Conservation (phyloP, 2,113 vertebrate genomes). For the Anhinga rufa region DNA sequence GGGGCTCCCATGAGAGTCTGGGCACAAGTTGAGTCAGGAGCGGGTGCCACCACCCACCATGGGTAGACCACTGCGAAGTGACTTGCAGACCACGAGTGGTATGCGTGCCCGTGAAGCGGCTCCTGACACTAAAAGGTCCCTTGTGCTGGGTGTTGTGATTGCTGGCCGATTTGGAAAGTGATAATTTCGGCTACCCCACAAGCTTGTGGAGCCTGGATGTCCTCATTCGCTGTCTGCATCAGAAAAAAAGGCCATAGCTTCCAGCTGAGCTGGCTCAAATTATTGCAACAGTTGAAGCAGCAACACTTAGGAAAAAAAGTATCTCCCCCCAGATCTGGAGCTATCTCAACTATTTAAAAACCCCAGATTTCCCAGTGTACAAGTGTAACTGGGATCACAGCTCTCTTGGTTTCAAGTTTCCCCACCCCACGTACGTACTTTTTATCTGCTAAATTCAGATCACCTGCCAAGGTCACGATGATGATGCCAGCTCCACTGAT, state of each 20-base stretch:
- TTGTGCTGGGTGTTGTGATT: not conserved
- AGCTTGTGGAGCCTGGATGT: not conserved
- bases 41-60: not conserved
- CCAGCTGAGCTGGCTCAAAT: not conserved
- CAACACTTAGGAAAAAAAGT: rapidly evolving
- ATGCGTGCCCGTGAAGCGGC: not conserved
- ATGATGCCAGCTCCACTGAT: not conserved
- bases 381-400: not conserved
- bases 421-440: rapidly evolving
- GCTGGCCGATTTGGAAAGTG: not conserved
- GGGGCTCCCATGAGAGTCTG: not conserved
- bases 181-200: not conserved
- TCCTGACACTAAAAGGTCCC: not conserved
- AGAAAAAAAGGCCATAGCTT: not conserved
- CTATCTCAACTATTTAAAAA: not conserved
- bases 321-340: not conserved
- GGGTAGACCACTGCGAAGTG: not conserved
- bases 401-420: not conserved
- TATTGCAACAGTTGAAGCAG: not conserved
- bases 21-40: not conserved
- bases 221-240: not conserved
- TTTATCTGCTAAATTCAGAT: not conserved
- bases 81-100: not conserved
- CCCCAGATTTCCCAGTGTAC: not conserved
- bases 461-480: rapidly evolving